Conservation (phyloP, 2,888 invertebrate species). For the Sphaerophoria rueppellii region DNA sequence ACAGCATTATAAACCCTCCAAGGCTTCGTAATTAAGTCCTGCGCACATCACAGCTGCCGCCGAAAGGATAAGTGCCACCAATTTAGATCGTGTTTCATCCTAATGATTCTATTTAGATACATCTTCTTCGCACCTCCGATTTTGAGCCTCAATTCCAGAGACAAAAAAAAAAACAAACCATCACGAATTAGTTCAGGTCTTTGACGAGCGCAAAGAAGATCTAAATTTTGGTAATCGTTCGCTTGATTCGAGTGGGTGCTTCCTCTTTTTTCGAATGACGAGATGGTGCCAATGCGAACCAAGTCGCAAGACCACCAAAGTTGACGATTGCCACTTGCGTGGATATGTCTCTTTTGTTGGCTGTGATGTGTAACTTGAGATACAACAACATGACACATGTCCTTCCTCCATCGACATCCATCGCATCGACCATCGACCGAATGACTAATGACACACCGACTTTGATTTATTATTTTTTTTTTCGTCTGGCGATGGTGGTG, state of each 20-base stretch:
- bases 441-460: slow-evolving; percentile 69
- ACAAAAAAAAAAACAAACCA: slow-evolving; percentile 33
- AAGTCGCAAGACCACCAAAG: slow-evolving; percentile 61
- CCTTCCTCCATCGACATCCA: slow-evolving; percentile 54
- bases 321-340: slow-evolving; percentile 70
- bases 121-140: slow-evolving; percentile 69
- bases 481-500: slow-evolving; percentile 9
- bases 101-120: slow-evolving; percentile 70
- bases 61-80: slow-evolving; percentile 72
- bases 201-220: slow-evolving; percentile 16
- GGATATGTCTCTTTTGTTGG: slow-evolving; percentile 26
- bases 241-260: slow-evolving; percentile 63
- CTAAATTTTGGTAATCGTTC: slow-evolving; percentile 63
- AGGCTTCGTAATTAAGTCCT: slow-evolving; percentile 59
- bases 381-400: slow-evolving; percentile 71
- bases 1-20: slow-evolving; percentile 30
- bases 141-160: slow-evolving; percentile 7
- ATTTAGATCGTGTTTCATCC: slow-evolving; percentile 63
- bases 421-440: slow-evolving; percentile 32
- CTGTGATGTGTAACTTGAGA: slow-evolving; percentile 68
- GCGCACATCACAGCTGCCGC: slow-evolving; percentile 71
- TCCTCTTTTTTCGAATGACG: slow-evolving; percentile 41
- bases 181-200: slow-evolving; percentile 54
- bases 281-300: not conserved
- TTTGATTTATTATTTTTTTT: slow-evolving; percentile 69